Conservation (phyloP, 64 coral and sea anemone genomes). For the Actinia equina region DNA sequence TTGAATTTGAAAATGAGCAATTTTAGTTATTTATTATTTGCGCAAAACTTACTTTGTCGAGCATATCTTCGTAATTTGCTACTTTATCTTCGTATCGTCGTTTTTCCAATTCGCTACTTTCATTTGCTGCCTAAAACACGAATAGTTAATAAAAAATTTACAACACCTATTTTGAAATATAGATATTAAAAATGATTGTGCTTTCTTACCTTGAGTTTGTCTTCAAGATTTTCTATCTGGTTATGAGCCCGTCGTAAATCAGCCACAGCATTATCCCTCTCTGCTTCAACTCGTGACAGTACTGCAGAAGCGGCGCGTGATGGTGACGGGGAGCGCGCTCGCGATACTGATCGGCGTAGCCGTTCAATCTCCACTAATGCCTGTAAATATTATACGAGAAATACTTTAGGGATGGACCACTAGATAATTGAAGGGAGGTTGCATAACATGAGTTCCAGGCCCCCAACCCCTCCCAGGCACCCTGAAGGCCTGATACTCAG, state of each 20-base stretch:
- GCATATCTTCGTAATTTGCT: conserved; percentile 60
- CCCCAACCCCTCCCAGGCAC: too few relatives aligned
- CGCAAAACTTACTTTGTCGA: conserved; percentile 76
- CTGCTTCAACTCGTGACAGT: conserved; percentile 78
- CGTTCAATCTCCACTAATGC: conserved; percentile 93
- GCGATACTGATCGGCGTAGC: conserved; percentile 74
- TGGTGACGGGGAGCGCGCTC: conserved; percentile 82
- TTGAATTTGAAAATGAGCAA: background rate
- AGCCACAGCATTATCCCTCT: conserved; percentile 81
- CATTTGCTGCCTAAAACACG: conserved; percentile 38
- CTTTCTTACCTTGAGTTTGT: conserved; percentile 78
- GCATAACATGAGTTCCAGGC: too few relatives aligned
- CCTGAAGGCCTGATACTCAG: too few relatives aligned
- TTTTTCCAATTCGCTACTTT: conserved; percentile 79
- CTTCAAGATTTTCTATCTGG: conserved; percentile 79
- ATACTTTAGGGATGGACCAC: too few relatives aligned
- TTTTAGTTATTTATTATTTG: background rate
- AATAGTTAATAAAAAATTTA: background rate
- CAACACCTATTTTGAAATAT: background rate
- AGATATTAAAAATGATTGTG: background rate
- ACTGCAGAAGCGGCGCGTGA: conserved; percentile 85
- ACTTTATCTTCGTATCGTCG: conserved; percentile 89
- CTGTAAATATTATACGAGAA: background rate
- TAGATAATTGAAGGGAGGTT: too few relatives aligned
- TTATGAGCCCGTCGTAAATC: conserved; percentile 61